Percentiles rank a stretch among this genome's conserved stretches.
These are phyloP conservation scores for Aegithalos caudatus DNA, from an alignment of 2,113 vertebrate species.

Conservation along the genomic window DNA sequence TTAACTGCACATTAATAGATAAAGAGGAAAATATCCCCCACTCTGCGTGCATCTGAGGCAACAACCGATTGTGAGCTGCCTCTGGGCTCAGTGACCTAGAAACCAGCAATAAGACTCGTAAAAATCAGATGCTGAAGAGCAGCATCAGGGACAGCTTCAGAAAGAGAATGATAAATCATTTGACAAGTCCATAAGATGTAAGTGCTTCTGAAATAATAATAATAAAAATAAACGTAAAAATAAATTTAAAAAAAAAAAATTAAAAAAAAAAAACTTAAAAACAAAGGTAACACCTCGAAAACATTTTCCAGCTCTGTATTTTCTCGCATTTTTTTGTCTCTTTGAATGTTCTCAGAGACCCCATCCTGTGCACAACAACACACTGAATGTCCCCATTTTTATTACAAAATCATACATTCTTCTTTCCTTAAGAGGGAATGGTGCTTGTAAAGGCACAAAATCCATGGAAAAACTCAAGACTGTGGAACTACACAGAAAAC, in stretches of 20 bases:
- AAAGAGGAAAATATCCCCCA: not conserved
- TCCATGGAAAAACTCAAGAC: not conserved
- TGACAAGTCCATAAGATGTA: constrained; percentile 42
- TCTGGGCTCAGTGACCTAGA: constrained; percentile 60
- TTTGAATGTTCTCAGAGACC: not conserved
- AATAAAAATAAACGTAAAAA: not conserved
- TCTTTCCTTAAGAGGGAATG: not conserved
- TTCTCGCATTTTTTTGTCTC: not conserved
- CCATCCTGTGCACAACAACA: not conserved
- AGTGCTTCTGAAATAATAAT: not conserved
- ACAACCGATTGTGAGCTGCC: constrained; percentile 13
- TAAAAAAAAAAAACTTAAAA: not conserved
- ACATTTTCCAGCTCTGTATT: not conserved
- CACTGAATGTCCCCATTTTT: not conserved
- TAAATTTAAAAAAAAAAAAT: not conserved
- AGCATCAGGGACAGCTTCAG: constrained; percentile 22
- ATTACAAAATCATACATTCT: not conserved
- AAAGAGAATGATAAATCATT: constrained; percentile 51
- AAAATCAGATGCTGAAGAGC: constrained; percentile 55
- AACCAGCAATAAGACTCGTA: constrained; percentile 49
- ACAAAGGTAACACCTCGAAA: not conserved
- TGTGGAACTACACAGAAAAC: not conserved
- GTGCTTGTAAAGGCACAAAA: not conserved
- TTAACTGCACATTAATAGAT: constrained; percentile 15
- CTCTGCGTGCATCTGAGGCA: not conserved